Percentiles rank a stretch among this genome's conserved stretches.
Conservation (phyloP, 2,797 vertebrate species). For the Harpagifer antarcticus region DNA sequence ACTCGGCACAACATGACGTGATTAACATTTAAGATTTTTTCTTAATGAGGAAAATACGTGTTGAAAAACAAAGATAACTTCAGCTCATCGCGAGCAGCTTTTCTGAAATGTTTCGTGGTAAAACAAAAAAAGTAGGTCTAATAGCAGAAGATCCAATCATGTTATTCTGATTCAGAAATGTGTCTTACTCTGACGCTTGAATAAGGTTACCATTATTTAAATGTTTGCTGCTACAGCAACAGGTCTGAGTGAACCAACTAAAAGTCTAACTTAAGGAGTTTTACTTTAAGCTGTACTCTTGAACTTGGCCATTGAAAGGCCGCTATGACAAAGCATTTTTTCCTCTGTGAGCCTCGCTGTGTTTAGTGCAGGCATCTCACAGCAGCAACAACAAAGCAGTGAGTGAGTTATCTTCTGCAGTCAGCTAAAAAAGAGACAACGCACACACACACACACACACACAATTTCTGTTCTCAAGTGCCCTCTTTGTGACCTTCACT, state of each 20-base stretch:
- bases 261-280: conserved; percentile 16
- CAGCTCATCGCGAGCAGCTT: not conserved
- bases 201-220: not conserved
- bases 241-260: conserved; percentile 28
- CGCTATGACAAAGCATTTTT: conserved; percentile 60
- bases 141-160: not conserved
- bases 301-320: conserved; percentile 20
- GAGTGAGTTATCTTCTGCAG: conserved; percentile 27
- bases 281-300: conserved; percentile 30
- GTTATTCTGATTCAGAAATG: not conserved
- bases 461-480: conserved; percentile 1
- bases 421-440: conserved; percentile 40
- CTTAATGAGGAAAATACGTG: not conserved
- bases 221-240: conserved; percentile 38
- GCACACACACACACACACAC: conserved; percentile 2
- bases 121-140: not conserved
- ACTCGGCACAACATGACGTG: not conserved
- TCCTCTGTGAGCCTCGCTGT: conserved; percentile 16
- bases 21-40: not conserved
- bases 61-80: conserved; percentile 5
- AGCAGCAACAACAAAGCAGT: conserved; percentile 35
- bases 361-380: conserved; percentile 37
- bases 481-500: conserved; percentile 40
- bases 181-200: conserved; percentile 11
- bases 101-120: not conserved